These are phyloP conservation scores for Athetis lepigone DNA, from an alignment of 2,888 invertebrate species.

Conservation along the genomic window DNA sequence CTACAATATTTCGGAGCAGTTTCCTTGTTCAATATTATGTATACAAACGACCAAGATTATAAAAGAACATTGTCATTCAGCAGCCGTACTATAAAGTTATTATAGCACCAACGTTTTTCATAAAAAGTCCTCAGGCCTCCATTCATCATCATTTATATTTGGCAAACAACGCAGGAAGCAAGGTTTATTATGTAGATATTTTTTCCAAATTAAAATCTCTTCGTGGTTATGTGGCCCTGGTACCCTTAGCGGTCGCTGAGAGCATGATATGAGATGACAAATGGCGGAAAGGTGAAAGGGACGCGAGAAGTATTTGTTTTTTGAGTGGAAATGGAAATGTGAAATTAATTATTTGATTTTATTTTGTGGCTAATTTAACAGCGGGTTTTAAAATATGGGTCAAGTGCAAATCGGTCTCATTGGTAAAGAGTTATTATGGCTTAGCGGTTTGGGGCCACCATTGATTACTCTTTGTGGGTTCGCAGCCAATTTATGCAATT, in stretches of 20 bases:
- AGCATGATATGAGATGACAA: constrained; percentile 56
- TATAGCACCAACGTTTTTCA: constrained; percentile 26
- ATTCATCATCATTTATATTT: constrained; percentile 56
- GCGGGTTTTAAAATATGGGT: neutral
- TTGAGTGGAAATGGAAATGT: constrained; percentile 6
- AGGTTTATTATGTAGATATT: constrained; percentile 42
- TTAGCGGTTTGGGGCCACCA: too few relatives aligned
- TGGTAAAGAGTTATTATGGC: too few relatives aligned
- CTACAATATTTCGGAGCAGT: neutral
- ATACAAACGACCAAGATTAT: neutral
- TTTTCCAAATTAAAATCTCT: constrained; percentile 53
- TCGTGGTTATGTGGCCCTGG: constrained; percentile 45
- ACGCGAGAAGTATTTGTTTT: constrained; percentile 35
- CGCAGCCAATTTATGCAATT: too few relatives aligned
- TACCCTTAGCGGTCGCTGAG: constrained; percentile 36
- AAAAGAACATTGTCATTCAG: constrained; percentile 23
- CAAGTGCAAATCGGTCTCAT: too few relatives aligned
- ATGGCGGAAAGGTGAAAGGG: constrained; percentile 45
- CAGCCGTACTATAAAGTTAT: constrained; percentile 19
- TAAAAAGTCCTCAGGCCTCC: constrained; percentile 35
- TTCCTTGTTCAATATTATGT: neutral
- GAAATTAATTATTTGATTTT: neutral
- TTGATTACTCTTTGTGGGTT: too few relatives aligned
- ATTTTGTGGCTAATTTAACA: neutral
- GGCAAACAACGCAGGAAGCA: constrained; percentile 50